Base-by-base conservation (phyloP, 2,113 vertebrate species). In the Zingel zingel region DNA sequence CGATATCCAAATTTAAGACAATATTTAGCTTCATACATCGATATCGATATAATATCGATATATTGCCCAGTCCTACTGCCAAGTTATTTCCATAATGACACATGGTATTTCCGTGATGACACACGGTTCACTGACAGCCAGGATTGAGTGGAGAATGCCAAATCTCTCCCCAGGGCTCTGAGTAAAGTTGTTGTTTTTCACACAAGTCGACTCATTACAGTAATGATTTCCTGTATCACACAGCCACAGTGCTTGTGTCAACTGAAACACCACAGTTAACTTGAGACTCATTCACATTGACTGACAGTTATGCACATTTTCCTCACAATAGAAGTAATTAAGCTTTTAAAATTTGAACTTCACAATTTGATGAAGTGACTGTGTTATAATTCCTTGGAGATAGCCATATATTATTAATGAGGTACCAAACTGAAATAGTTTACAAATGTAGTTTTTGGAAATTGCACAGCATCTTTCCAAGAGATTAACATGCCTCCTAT, bases 311-410 rank as follows among this genome's bases (percentile, higher is more conserved):
- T 8, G 13, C 47, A 54, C 19, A 43, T 14, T 36, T 65, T 56
- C n/a, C 15, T 43, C 14, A 27, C 36, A 1, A 33, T 36, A 13
- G 56, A 50, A 56, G 13, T 25, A 2, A 80, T 57, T 45, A 63
- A n/a, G n/a, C n/a, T n/a, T n/a, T n/a, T n/a, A n/a, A n/a, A 39
- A 58, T 64, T 48, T 23, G 11, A 36, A 77, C 67, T 16, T 33
- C 18, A 56, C 19, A 18, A 23, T 36, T 12, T 33, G 36, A 58
- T 21, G 13, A 77, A 59, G 7, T 27, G 33, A 43, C 50, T 65
- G 27, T 27, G 19, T 33, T 25, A 23, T 59, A 19, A 19, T 21
- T 14, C 14, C 65, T 16, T 30, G 15, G 58, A 58, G 7, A 50
- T 19, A 33, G 2, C 2, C 43, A 53, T 14, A 12, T 45, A n/a